A percentile compares a stretch with the other conserved stretches of the same genome.
phyloP scores from a whole-genome alignment of 2,888 invertebrate genomes.

The Chalcis sispes region DNA sequence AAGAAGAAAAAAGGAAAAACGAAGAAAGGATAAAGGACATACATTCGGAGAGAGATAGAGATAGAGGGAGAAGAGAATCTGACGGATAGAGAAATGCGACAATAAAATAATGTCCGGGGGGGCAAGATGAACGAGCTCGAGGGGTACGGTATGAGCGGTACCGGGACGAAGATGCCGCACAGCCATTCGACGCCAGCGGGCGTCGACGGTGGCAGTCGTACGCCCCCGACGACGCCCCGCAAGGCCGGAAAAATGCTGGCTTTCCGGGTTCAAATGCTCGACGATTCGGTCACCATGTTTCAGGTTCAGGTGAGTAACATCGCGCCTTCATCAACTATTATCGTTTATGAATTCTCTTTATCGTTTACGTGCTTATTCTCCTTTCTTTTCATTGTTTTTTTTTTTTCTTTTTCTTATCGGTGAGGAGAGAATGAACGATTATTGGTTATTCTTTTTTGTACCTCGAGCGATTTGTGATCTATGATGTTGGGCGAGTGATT shows the following conservation, averaged over 20 bases:
- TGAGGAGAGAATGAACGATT: too few relatives aligned
- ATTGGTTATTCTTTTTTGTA: too few relatives aligned
- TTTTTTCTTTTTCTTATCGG: too few relatives aligned
- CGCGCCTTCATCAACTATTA: too few relatives aligned
- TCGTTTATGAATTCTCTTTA: too few relatives aligned
- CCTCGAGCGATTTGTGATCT: too few relatives aligned
- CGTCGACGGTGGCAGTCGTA: constrained; percentile 86
- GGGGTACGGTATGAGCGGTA: constrained; percentile 72
- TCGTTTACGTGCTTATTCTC: too few relatives aligned
- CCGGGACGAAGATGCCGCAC: constrained; percentile 86
- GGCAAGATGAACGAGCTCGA: constrained; percentile 59
- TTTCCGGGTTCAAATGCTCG: constrained; percentile 91
- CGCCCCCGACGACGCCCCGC: constrained; percentile 88
- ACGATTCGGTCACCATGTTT: constrained; percentile 92
- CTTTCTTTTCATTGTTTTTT: too few relatives aligned
- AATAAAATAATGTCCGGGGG: constrained; percentile 15
- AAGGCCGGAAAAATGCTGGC: constrained; percentile 93
- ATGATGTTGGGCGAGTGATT: too few relatives aligned
- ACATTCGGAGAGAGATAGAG: background rate
- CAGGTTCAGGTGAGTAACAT: constrained; percentile 90
- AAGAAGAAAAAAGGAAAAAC: background rate
- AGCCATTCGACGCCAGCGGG: constrained; percentile 91
- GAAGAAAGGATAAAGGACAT: too few relatives aligned
- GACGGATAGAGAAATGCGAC: background rate
- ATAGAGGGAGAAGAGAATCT: background rate